A percentile compares a stretch with the other conserved stretches of the same genome.
Conservation (phyloP, 2,797 vertebrate genomes). For the Passerculus sandwichensis region DNA sequence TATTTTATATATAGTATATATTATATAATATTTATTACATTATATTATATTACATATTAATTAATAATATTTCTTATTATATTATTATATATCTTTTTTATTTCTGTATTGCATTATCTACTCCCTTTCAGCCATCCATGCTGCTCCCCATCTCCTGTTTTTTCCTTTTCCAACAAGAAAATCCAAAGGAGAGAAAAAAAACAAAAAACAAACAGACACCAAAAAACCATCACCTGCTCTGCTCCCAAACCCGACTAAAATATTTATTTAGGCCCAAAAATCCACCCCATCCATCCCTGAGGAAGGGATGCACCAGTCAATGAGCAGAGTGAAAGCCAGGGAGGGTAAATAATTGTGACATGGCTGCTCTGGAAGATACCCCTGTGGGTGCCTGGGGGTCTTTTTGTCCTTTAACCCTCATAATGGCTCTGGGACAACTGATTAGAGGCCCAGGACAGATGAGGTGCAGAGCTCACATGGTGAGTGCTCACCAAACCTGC, state of each 20-base stretch:
- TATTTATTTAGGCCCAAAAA: background rate
- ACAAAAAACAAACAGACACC: background rate
- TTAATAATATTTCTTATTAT: no score
- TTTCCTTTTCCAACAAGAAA: background rate
- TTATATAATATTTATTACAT: no score
- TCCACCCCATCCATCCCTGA: background rate
- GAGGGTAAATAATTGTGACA: background rate
- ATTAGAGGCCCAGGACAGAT: background rate
- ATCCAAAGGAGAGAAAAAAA: background rate
- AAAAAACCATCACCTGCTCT: background rate
- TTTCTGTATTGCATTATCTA: background rate
- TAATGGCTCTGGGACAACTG: background rate
- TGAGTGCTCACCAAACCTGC: background rate
- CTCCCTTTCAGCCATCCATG: background rate
- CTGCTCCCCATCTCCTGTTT: background rate
- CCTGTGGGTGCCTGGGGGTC: background rate
- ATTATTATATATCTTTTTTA: no score
- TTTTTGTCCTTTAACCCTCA: slow-evolving; percentile 52
- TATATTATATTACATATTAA: no score
- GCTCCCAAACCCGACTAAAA: background rate
- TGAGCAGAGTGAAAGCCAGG: background rate
- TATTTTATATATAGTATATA: no score
- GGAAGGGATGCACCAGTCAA: background rate
- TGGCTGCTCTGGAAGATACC: background rate
- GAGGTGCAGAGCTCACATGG: background rate